phyloP scores from a whole-genome alignment of 2,797 vertebrate species.

The Lindbergichthys nudifrons region DNA sequence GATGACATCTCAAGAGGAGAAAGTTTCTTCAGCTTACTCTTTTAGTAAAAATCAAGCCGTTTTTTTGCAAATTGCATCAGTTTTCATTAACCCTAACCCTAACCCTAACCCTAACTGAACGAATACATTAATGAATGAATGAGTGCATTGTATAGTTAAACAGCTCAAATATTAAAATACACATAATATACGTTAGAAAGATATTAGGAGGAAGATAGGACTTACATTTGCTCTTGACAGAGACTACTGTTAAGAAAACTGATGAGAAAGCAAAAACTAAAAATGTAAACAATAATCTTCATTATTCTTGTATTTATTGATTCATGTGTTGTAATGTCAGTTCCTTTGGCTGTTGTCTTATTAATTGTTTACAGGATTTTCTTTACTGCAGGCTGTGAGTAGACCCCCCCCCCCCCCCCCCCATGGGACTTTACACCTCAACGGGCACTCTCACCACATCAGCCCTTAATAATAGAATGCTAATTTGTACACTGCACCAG shows the following conservation, averaged over 20 bases:
- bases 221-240: neutral
- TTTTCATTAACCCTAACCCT: too few relatives aligned
- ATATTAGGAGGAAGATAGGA: neutral
- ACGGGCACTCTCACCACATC: neutral
- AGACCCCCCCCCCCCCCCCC: neutral
- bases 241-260: neutral
- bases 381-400: neutral
- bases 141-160: neutral
- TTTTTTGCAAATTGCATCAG: neutral
- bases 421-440: neutral
- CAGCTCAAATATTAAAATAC: neutral
- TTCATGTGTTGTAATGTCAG: neutral
- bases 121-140: neutral
- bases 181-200: neutral
- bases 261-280: neutral
- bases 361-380: too few relatives aligned
- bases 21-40: neutral
- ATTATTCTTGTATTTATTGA: neutral
- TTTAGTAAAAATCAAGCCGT: neutral
- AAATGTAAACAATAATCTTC: neutral
- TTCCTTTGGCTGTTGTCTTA: too few relatives aligned
- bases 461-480: slow-evolving; percentile 19
- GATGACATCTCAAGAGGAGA: neutral
- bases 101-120: too few relatives aligned
- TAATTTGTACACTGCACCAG: neutral